Evolutionary conservation across 2,797 vertebrate species (phyloP).

Genomic region (Scolopax rusticola): DNA sequence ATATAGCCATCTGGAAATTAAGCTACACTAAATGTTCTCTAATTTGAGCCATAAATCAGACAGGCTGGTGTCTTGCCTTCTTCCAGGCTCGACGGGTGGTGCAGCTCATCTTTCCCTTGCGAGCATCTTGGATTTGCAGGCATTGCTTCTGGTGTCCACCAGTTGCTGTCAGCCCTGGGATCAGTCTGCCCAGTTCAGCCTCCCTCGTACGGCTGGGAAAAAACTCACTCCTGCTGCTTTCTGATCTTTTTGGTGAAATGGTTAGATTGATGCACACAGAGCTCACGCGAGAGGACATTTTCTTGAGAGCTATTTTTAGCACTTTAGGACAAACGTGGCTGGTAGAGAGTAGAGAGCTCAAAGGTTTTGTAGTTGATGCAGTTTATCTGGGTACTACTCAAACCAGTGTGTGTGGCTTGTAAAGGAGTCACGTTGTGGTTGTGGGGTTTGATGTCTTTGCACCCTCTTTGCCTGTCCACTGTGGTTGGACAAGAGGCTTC

Average conservation of each 20-base stretch:
- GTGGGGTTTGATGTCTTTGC: neutral
- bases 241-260: neutral
- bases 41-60: neutral
- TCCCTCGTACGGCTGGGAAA: neutral
- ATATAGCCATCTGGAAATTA: conserved; percentile 25
- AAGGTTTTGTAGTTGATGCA: neutral
- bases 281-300: neutral
- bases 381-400: neutral
- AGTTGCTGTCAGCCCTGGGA: neutral
- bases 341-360: neutral
- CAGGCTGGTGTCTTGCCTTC: neutral
- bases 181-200: neutral
- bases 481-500: neutral
- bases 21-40: neutral
- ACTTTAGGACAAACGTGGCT: neutral
- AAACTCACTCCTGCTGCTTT: neutral
- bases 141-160: neutral
- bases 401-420: neutral
- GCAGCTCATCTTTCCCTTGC: neutral
- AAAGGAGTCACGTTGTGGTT: neutral
- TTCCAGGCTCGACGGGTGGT: neutral
- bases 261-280: neutral
- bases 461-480: neutral
- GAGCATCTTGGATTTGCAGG: neutral
- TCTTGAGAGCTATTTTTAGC: neutral